These are phyloP conservation scores for Ectropis crepuscularia DNA, from an alignment of 2,888 invertebrate species.

Conservation along the genomic window DNA sequence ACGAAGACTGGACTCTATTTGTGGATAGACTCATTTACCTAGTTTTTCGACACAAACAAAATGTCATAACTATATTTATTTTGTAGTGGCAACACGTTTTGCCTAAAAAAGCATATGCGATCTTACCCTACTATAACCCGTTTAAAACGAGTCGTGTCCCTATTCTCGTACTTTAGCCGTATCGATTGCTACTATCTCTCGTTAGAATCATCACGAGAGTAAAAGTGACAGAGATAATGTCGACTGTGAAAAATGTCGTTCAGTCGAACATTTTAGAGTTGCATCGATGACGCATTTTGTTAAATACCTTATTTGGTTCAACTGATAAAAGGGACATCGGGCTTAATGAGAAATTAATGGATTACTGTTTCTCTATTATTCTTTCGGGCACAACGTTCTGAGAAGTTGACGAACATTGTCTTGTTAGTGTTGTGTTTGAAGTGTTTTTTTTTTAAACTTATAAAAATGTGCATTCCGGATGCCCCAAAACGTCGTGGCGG, in stretches of 20 bases:
- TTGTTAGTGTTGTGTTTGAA: constrained; percentile 39
- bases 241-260: neutral
- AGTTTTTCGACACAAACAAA: neutral
- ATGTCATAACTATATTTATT: neutral
- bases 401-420: constrained; percentile 50
- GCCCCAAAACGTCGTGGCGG: constrained; percentile 37
- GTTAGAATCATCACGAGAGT: neutral
- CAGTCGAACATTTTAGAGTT: constrained; percentile 48
- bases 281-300: constrained; percentile 65
- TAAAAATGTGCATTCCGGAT: constrained; percentile 67
- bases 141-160: constrained; percentile 32
- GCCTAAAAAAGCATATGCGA: neutral
- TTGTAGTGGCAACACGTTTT: constrained; percentile 5
- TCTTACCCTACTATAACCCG: neutral
- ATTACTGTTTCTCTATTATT: constrained; percentile 55
- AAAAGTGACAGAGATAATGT: neutral
- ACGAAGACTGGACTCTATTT: neutral
- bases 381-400: constrained; percentile 52
- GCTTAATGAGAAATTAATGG: constrained; percentile 75
- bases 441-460: constrained; percentile 31
- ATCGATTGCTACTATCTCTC: neutral
- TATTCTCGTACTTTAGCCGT: too few relatives aligned
- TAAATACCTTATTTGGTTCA: constrained; percentile 69
- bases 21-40: constrained; percentile 11
- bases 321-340: constrained; percentile 57